Conservation (phyloP, 92 coral and sea anemone species). For the Metridium senile region DNA sequence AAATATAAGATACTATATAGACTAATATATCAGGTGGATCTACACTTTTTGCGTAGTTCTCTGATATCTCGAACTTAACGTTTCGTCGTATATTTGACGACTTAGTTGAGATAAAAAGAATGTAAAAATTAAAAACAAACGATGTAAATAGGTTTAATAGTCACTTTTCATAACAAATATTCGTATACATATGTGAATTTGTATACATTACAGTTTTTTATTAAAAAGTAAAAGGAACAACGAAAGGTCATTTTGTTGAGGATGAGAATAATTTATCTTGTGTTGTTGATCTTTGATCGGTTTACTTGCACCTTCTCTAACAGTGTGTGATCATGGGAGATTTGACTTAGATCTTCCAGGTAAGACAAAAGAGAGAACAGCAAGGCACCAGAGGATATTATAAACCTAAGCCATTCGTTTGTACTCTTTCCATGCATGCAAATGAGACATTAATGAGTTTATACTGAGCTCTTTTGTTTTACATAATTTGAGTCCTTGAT, state of each 20-base stretch:
- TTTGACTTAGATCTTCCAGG: constrained; percentile 42
- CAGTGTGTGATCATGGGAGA: constrained; percentile 41
- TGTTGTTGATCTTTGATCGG: constrained; percentile 41
- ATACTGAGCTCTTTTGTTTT: constrained; percentile 45
- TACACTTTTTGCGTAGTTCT: constrained; percentile 27
- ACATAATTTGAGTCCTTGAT: constrained; percentile 54
- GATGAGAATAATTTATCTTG: constrained; percentile 19
- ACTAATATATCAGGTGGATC: constrained; percentile 20
- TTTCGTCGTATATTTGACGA: constrained; percentile 28
- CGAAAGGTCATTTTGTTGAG: constrained; percentile 20
- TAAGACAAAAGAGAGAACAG: constrained; percentile 36
- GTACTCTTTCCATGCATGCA: constrained; percentile 45
- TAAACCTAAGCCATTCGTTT: constrained; percentile 28
- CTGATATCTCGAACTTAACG: constrained; percentile 31
- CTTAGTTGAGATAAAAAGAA: constrained; percentile 36
- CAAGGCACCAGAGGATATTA: constrained; percentile 34
- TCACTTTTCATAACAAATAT: constrained; percentile 32
- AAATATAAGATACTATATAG: constrained; percentile 11
- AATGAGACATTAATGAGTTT: constrained; percentile 53
- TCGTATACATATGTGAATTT: constrained; percentile 6
- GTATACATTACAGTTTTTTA: constrained; percentile 16
- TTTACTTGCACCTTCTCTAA: constrained; percentile 22
- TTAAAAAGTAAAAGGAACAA: constrained; percentile 19
- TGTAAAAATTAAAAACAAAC: constrained; percentile 20
- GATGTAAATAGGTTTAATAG: constrained; percentile 39